A percentile compares a stretch with the other conserved stretches of the same genome.
phyloP scores from a whole-genome alignment of 2,888 invertebrate species.

The Ecdyonurus torrentis region DNA sequence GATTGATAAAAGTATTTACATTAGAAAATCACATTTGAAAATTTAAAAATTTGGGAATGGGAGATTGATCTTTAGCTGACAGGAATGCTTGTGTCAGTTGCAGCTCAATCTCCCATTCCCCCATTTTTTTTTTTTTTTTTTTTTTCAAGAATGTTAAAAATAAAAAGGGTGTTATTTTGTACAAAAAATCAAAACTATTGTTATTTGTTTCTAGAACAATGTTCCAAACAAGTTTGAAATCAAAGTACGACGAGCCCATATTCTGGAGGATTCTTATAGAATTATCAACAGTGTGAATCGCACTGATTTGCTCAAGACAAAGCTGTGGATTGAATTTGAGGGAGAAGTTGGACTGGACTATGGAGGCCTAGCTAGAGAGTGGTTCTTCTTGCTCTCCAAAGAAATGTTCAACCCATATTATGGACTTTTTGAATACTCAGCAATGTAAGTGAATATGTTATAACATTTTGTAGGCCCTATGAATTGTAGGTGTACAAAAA shows the following conservation, averaged over 20 bases:
- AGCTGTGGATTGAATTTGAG: slow-evolving; percentile 98
- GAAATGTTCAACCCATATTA: slow-evolving; percentile 99
- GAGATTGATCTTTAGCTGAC: no score
- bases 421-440: slow-evolving; percentile 97
- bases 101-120: background rate
- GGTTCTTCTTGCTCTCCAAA: slow-evolving; percentile 96
- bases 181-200: slow-evolving; percentile 7
- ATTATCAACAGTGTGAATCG: slow-evolving; percentile 82
- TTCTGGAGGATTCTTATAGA: slow-evolving; percentile 93
- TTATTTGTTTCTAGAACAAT: slow-evolving; percentile 57
- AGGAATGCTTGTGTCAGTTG: no score
- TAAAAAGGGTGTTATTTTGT: no score
- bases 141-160: background rate
- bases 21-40: no score
- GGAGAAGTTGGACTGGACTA: slow-evolving; percentile 94
- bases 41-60: no score
- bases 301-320: slow-evolving; percentile 86
- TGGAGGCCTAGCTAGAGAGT: slow-evolving; percentile 91
- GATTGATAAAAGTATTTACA: no score
- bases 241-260: slow-evolving; percentile 75
- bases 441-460: slow-evolving; percentile 65
- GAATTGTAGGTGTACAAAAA: no score
- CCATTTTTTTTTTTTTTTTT: background rate
- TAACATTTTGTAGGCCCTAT: no score
- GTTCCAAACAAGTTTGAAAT: slow-evolving; percentile 97